Conservation (phyloP, 2,113 vertebrate species). For the Pyrgilauda ruficollis region DNA sequence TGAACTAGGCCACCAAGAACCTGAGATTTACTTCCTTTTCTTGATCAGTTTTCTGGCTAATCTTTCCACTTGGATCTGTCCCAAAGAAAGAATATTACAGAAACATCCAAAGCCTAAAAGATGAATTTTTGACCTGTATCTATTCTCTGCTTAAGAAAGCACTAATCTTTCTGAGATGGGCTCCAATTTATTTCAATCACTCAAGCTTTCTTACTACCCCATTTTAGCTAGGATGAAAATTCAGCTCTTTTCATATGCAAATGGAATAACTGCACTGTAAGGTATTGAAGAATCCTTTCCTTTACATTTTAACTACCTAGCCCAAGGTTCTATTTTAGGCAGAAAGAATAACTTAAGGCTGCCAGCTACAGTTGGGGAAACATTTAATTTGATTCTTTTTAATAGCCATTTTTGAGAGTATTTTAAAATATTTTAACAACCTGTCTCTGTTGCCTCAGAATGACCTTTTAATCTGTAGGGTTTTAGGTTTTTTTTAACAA, state of each 20-base stretch:
- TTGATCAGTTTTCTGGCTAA: constrained; percentile 24
- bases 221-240: not conserved
- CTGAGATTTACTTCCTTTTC: constrained; percentile 21
- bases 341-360: not conserved
- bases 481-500: not conserved
- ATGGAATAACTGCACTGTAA: not conserved
- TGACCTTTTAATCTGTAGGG: not conserved
- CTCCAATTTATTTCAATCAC: constrained; percentile 39
- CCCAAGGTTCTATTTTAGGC: constrained; percentile 14
- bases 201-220: not conserved
- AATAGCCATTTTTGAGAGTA: not conserved
- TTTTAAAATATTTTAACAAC: not conserved
- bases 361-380: not conserved
- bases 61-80: constrained; percentile 12
- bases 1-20: not conserved
- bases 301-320: constrained; percentile 34
- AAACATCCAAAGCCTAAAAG: not conserved
- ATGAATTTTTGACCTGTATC: constrained; percentile 24
- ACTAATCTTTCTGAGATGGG: constrained; percentile 25
- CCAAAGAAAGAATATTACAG: not conserved
- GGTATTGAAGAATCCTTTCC: not conserved
- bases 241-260: constrained; percentile 17
- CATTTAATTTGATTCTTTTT: constrained; percentile 17
- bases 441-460: not conserved
- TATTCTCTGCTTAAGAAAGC: not conserved